Percentiles rank a stretch among this genome's conserved stretches.
Conservation (phyloP, 2,113 vertebrate genomes). For the Ptychochromis oligacanthus region DNA sequence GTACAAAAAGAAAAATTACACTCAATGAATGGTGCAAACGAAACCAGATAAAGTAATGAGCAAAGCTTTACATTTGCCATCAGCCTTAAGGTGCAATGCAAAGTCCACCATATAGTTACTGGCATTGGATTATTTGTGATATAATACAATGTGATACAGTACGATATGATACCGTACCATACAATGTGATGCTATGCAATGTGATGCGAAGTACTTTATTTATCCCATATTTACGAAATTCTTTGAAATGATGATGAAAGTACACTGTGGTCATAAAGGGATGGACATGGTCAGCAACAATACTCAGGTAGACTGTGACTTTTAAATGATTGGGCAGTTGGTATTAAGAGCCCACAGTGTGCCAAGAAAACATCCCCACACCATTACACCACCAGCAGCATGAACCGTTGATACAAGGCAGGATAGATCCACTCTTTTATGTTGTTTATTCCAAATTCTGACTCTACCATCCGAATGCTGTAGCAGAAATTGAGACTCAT, state of each 20-base stretch:
- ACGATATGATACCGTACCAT: no score
- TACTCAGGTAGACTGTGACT: neutral
- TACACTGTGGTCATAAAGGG: neutral
- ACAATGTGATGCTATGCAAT: no score
- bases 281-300: neutral
- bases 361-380: neutral
- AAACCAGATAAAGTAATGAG: constrained; percentile 8
- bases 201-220: no score
- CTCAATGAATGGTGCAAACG: neutral
- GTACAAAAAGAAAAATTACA: neutral
- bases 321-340: neutral
- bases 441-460: neutral
- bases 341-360: neutral
- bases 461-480: neutral
- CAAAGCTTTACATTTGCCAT: neutral
- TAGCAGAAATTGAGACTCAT: neutral
- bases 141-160: no score
- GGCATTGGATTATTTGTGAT: no score
- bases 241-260: no score
- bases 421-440: neutral
- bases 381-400: neutral
- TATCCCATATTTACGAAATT: no score
- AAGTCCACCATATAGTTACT: neutral
- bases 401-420: neutral
- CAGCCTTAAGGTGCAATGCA: neutral